Percentiles rank a stretch among this genome's conserved stretches.
phyloP scores from a whole-genome alignment of 2,113 vertebrate species.

The Chloebia gouldiae region DNA sequence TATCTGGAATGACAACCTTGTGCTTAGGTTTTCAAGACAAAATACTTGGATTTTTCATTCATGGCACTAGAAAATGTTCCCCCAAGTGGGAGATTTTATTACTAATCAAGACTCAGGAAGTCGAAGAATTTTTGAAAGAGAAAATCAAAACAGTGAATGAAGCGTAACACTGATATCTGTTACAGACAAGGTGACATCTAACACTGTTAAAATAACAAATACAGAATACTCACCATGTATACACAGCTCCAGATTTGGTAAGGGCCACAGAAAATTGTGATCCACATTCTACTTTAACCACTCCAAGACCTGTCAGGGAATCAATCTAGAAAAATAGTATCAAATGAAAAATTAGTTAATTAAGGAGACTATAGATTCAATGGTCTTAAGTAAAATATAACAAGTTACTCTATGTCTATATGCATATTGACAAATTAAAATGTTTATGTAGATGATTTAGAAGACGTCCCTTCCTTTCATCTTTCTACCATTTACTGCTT shows the following conservation, averaged over 20 bases:
- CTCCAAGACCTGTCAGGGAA: constrained; percentile 94
- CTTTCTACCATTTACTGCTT: not conserved
- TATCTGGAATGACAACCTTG: not conserved
- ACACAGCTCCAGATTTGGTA: constrained; percentile 94
- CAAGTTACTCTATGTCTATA: rapidly evolving
- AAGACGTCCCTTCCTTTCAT: not conserved
- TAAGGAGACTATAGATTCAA: not conserved
- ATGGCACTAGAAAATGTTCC: not conserved
- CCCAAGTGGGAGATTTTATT: not conserved
- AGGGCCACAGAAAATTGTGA: constrained; percentile 98
- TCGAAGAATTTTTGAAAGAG: not conserved
- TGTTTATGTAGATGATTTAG: not conserved
- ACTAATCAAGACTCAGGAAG: not conserved
- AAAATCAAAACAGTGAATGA: not conserved
- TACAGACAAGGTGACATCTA: not conserved
- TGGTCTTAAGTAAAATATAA: not conserved
- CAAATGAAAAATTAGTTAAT: not conserved
- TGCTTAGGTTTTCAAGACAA: not conserved
- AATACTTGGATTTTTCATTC: not conserved
- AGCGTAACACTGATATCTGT: not conserved
- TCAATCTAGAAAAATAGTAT: constrained; percentile 83
- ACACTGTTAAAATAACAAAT: not conserved
- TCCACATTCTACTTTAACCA: constrained; percentile 96
- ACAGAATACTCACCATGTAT: constrained; percentile 85
- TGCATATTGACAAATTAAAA: not conserved